Evolutionary conservation across 2,113 vertebrate genomes (phyloP).

Genomic region (Globicephala melas): DNA sequence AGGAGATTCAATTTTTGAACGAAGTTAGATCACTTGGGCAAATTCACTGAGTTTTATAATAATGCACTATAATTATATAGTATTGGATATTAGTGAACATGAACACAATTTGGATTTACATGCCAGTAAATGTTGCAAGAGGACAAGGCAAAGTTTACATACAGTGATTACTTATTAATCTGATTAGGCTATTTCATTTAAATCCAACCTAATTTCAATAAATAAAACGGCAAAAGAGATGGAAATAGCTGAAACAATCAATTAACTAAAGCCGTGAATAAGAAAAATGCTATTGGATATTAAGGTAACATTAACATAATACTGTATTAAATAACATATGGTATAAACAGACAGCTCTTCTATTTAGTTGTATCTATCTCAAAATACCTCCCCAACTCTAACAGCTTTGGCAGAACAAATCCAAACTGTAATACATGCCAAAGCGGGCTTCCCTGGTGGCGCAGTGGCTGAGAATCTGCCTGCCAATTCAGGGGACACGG

Average conservation of each 20-base stretch:
- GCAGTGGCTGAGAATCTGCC: too few relatives aligned
- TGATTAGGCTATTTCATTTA: background rate
- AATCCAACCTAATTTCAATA: conserved; percentile 31
- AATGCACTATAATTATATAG: background rate
- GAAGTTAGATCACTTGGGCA: background rate
- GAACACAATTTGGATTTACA: background rate
- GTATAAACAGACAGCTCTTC: background rate
- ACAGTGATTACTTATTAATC: background rate
- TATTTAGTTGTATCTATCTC: background rate
- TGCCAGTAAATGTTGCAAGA: background rate
- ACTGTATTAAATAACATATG: background rate
- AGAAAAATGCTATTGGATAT: background rate
- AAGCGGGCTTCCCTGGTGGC: background rate
- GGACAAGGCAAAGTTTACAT: background rate
- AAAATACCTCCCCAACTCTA: background rate
- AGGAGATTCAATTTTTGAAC: background rate
- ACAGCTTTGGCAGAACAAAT: background rate
- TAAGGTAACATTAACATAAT: background rate
- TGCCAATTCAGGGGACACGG: too few relatives aligned
- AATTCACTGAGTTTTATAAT: background rate
- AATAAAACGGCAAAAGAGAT: background rate
- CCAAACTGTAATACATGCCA: background rate
- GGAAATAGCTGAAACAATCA: background rate
- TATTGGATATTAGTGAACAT: background rate
- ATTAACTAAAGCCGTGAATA: background rate